Evolutionary conservation across 2,888 invertebrate genomes (phyloP).

Genomic region (Perizoma flavofasciatum): DNA sequence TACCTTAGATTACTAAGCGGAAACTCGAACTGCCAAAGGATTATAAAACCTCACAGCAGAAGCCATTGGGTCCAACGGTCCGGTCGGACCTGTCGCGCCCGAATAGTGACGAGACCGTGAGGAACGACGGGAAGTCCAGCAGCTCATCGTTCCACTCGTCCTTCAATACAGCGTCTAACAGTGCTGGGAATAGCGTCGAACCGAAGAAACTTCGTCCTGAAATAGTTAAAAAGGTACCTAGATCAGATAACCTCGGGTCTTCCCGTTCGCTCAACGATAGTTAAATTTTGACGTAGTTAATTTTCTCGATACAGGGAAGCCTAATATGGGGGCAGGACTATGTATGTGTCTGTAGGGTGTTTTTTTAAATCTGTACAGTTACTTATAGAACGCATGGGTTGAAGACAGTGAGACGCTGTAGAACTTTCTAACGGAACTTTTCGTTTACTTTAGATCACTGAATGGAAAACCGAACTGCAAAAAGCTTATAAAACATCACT

Average conservation of each 20-base stretch:
- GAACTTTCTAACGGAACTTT: slow-evolving; percentile 16
- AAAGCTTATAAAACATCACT: neutral
- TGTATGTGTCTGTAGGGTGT: no score
- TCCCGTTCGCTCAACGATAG: no score
- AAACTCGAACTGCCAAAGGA: slow-evolving; percentile 19
- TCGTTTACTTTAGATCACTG: slow-evolving; percentile 48
- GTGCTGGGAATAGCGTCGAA: slow-evolving; percentile 64
- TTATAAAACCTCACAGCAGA: neutral
- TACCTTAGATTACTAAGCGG: slow-evolving; percentile 49
- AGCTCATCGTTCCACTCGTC: slow-evolving; percentile 88
- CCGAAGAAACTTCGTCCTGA: slow-evolving; percentile 42
- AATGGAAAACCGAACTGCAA: slow-evolving; percentile 30
- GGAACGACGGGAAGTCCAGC: slow-evolving; percentile 81
- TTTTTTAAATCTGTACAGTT: no score
- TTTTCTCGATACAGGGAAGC: no score
- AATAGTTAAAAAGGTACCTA: neutral
- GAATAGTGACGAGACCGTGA: slow-evolving; percentile 49
- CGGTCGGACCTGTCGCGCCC: slow-evolving; percentile 22
- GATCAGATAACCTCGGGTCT: no score
- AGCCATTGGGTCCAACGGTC: neutral
- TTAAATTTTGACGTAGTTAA: no score
- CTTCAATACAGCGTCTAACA: slow-evolving; percentile 86
- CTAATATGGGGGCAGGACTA: no score
- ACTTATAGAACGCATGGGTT: neutral
- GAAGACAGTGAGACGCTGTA: neutral